A percentile compares a stretch with the other conserved stretches of the same genome.
These are phyloP conservation scores for Periphyllus acericola DNA, from an alignment of 2,888 invertebrate genomes.

Conservation along the genomic window DNA sequence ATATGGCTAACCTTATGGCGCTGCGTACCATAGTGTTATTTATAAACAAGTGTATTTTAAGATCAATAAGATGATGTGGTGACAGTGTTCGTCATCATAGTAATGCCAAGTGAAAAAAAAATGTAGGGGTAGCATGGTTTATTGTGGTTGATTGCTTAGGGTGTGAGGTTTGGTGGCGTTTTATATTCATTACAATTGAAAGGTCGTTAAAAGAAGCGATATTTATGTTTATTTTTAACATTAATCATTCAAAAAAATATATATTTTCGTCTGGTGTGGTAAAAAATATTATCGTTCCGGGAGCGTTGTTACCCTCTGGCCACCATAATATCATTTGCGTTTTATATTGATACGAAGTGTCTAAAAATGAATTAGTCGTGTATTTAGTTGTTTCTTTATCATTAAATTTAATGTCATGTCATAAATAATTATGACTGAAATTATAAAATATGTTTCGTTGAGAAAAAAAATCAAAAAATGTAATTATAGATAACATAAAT, in stretches of 20 bases:
- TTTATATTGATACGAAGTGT: not conserved
- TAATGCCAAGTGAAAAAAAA: conserved; percentile 37
- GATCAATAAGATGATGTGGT: conserved; percentile 51
- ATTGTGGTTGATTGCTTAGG: conserved; percentile 50
- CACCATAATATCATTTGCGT: not conserved
- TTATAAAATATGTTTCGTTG: too few species aligned
- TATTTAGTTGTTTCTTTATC: too few species aligned
- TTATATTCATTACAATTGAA: conserved; percentile 56
- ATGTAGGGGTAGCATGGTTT: conserved; percentile 28
- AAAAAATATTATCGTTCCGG: conserved; percentile 16
- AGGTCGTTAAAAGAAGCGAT: conserved; percentile 48
- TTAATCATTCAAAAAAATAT: conserved; percentile 47
- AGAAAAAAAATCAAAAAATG: too few species aligned
- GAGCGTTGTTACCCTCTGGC: not conserved
- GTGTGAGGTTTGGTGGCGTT: conserved; percentile 36
- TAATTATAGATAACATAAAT: too few species aligned
- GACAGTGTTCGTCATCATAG: conserved; percentile 42
- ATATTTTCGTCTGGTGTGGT: conserved; percentile 36
- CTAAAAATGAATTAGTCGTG: not conserved
- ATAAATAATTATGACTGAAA: too few species aligned
- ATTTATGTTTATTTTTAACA: conserved; percentile 41
- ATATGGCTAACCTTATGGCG: not conserved
- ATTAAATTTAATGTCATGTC: too few species aligned
- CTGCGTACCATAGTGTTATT: not conserved
- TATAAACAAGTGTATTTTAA: conserved; percentile 39